phyloP scores from a whole-genome alignment of 2,797 vertebrate species.

The Hydrocynus forskahlii region DNA sequence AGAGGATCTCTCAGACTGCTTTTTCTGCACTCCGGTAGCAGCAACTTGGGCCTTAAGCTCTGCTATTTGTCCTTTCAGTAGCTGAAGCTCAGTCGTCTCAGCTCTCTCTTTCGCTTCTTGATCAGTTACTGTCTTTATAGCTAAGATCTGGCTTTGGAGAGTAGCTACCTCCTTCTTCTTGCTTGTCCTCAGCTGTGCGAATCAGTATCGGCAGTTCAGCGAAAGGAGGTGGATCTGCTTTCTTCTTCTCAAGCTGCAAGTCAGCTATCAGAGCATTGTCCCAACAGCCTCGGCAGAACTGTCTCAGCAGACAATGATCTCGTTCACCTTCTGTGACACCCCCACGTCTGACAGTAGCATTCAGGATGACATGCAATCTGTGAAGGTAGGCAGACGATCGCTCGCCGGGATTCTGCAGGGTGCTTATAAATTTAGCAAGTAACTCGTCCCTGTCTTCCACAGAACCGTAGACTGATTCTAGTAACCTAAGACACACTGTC shows the following conservation, averaged over 20 bases:
- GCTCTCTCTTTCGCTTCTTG: background rate
- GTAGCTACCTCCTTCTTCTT: conserved; percentile 5
- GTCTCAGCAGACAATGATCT: conserved; percentile 22
- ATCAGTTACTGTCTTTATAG: no score
- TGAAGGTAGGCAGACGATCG: conserved; percentile 43
- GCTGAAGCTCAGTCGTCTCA: no score
- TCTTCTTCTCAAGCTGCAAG: conserved; percentile 43
- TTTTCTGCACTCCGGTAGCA: no score
- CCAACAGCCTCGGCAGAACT: conserved; percentile 44
- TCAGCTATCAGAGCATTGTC: conserved; percentile 24
- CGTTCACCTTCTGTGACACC: background rate
- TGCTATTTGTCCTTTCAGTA: no score
- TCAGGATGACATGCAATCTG: conserved; percentile 13
- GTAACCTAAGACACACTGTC: background rate
- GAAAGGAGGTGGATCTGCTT: conserved; percentile 7
- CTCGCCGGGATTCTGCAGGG: conserved; percentile 20
- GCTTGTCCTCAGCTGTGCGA: conserved; percentile 18
- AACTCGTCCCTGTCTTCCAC: conserved; percentile 54
- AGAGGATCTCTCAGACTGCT: no score
- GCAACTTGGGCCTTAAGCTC: no score
- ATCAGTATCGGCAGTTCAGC: conserved; percentile 28
- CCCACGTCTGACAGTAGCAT: background rate
- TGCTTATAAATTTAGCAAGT: conserved; percentile 40
- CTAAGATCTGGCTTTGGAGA: background rate
- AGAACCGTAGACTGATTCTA: conserved; percentile 47